phyloP scores from a whole-genome alignment of 2,797 vertebrate genomes.

The Lepidocolaptes lacrymiger region DNA sequence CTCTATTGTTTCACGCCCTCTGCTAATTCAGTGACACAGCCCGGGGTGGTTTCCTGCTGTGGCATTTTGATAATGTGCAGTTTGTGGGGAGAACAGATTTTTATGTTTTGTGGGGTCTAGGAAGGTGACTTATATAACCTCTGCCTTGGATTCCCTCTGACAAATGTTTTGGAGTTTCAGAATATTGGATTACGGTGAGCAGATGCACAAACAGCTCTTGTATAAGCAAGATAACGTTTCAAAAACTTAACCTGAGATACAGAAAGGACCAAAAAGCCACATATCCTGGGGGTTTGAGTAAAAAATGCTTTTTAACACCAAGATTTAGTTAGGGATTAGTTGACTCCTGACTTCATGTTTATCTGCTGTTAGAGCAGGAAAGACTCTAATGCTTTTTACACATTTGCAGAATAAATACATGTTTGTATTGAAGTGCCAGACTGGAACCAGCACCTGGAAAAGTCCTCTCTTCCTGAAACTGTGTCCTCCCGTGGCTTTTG shows the following conservation, averaged over 20 bases:
- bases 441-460: background rate
- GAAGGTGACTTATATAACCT: background rate
- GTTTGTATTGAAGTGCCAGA: background rate
- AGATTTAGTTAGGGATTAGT: background rate
- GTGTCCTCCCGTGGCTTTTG: background rate
- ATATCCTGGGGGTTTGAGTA: background rate
- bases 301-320: background rate
- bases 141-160: background rate
- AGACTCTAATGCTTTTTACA: background rate
- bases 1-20: fast-evolving
- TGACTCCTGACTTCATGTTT: background rate
- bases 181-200: background rate
- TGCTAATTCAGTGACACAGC: background rate
- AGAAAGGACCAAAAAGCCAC: background rate
- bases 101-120: fast-evolving
- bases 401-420: background rate
- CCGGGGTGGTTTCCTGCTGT: background rate
- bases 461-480: background rate
- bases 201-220: background rate
- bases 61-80: background rate
- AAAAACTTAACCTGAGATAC: background rate
- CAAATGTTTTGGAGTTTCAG: background rate
- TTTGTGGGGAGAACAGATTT: background rate
- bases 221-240: background rate
- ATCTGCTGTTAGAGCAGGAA: background rate